Evolutionary conservation across 2,888 invertebrate genomes (phyloP).

Genomic region (Eilema griseolum): DNA sequence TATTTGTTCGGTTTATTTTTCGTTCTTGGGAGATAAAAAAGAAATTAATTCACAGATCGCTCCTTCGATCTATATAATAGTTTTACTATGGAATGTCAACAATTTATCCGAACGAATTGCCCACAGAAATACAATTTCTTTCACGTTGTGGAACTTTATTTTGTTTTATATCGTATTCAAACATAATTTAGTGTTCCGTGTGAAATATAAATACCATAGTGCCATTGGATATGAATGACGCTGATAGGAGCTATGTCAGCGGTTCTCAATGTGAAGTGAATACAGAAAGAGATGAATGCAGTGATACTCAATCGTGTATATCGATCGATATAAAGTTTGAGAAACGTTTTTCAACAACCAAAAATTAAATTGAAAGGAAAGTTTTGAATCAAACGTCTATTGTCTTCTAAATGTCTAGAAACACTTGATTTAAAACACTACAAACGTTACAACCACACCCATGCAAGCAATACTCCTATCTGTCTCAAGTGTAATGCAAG

Average conservation of each 20-base stretch:
- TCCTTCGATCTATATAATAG: conserved; percentile 6
- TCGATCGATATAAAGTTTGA: conserved; percentile 3
- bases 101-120: conserved; percentile 10
- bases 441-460: conserved; percentile 69
- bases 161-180: conserved; percentile 21
- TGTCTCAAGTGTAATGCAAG: conserved; percentile 39
- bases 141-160: conserved; percentile 29
- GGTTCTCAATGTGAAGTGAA: conserved; percentile 41
- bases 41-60: conserved; percentile 9
- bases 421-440: conserved; percentile 56
- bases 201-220: conserved; percentile 41
- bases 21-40: conserved; percentile 8
- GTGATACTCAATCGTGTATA: conserved; percentile 27
- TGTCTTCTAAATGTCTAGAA: conserved; percentile 47
- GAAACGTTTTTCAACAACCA: conserved; percentile 3
- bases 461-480: conserved; percentile 69
- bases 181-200: conserved; percentile 36
- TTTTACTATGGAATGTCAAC: conserved; percentile 24
- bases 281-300: conserved; percentile 40
- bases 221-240: conserved; percentile 34
- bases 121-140: conserved; percentile 10
- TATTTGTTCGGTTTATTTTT: conserved; percentile 11
- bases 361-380: conserved; percentile 18
- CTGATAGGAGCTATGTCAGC: conserved; percentile 24
- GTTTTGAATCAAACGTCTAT: conserved; percentile 25